phyloP scores from a whole-genome alignment of 2,888 invertebrate species.

The Leucophenga montana region DNA sequence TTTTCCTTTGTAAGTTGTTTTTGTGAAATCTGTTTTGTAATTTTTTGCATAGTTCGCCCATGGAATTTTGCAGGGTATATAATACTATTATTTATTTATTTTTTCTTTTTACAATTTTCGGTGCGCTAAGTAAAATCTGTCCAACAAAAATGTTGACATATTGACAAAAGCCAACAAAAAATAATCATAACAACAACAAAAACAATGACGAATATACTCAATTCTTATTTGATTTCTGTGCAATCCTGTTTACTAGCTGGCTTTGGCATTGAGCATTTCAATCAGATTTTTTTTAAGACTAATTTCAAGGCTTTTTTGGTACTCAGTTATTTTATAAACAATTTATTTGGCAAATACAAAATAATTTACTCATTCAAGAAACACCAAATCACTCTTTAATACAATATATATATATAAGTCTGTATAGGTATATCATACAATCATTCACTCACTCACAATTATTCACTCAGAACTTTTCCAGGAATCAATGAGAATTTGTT shows the following conservation, averaged over 20 bases:
- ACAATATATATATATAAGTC: too few species aligned
- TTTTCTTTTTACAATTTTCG: neutral
- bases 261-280: conserved; percentile 45
- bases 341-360: neutral
- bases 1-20: too few species aligned
- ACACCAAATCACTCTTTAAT: neutral
- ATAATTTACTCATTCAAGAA: neutral
- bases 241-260: conserved; percentile 38
- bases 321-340: neutral
- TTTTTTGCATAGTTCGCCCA: too few species aligned
- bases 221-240: conserved; percentile 19
- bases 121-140: neutral
- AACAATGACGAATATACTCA: neutral
- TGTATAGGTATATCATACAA: too few species aligned
- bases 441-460: neutral
- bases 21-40: too few species aligned
- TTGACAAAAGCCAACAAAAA: neutral
- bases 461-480: conserved; percentile 10
- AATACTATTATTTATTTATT: neutral
- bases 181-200: too few species aligned
- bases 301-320: conserved; percentile 32
- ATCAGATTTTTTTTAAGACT: conserved; percentile 61
- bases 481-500: conserved; percentile 17
- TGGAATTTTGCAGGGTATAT: too few species aligned
- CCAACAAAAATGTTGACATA: conserved; percentile 7